These are phyloP conservation scores for Pyrgilauda ruficollis DNA, from an alignment of 2,113 vertebrate species.

Conservation along the genomic window DNA sequence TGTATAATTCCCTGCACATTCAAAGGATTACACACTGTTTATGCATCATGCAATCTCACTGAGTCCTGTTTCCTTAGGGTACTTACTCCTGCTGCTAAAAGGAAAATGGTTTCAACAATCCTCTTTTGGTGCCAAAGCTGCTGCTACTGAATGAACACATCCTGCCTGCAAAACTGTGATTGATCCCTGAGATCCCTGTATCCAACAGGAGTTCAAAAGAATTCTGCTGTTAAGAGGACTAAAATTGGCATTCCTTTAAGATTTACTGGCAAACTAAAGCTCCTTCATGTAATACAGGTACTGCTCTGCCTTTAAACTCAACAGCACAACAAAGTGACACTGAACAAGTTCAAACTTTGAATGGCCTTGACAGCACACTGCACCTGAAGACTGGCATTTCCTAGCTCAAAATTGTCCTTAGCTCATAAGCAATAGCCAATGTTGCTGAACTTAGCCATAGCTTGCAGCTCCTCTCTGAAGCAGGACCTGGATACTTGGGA, in stretches of 20 bases:
- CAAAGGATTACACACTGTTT: slow-evolving; percentile 75
- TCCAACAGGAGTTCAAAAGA: slow-evolving; percentile 71
- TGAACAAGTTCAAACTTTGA: slow-evolving; percentile 51
- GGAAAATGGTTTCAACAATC: slow-evolving; percentile 76
- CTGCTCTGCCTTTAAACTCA: slow-evolving; percentile 34
- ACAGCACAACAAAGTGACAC: neutral
- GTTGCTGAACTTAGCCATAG: neutral
- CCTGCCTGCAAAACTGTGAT: slow-evolving; percentile 67
- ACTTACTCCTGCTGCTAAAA: slow-evolving; percentile 76
- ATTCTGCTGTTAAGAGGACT: slow-evolving; percentile 59
- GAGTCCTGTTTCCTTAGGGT: slow-evolving; percentile 72
- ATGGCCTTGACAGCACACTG: slow-evolving; percentile 27
- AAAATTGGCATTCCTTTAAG: slow-evolving; percentile 71
- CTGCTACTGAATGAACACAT: slow-evolving; percentile 72
- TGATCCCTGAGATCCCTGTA: slow-evolving; percentile 71
- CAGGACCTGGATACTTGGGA: neutral
- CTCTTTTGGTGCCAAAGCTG: slow-evolving; percentile 72
- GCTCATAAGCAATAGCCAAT: neutral
- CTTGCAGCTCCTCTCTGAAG: neutral
- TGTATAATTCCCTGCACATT: slow-evolving; percentile 67
- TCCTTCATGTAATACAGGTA: slow-evolving; percentile 41
- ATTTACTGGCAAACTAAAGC: slow-evolving; percentile 55
- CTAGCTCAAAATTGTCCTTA: neutral
- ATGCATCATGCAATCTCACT: slow-evolving; percentile 63
- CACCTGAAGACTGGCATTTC: neutral